Evolutionary conservation across 2,888 invertebrate genomes (phyloP).

Genomic region (Pachymerium ferrugineum): DNA sequence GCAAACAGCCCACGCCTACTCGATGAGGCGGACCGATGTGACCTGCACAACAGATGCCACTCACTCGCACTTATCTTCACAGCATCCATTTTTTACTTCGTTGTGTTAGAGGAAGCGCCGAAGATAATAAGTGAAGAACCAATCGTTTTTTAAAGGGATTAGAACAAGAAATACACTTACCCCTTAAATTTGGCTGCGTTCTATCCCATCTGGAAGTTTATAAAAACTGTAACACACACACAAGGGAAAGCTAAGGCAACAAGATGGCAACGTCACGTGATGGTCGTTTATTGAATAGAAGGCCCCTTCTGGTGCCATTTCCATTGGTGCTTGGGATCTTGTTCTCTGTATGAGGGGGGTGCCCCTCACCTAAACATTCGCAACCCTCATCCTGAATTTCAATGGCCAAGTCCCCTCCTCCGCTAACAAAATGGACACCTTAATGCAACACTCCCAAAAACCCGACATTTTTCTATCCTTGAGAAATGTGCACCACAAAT

Average conservation of each 20-base stretch:
- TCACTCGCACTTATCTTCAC: background rate
- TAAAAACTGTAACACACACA: conserved; percentile 26
- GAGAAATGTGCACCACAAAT: background rate
- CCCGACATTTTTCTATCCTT: conserved; percentile 5
- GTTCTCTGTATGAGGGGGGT: conserved; percentile 14
- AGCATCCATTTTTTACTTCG: background rate
- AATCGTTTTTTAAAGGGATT: background rate
- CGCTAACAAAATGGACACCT: conserved; percentile 21
- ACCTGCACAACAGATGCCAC: background rate
- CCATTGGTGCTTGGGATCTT: conserved; percentile 31
- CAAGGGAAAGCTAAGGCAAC: conserved; percentile 29
- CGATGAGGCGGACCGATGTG: background rate
- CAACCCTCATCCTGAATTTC: conserved; percentile 27
- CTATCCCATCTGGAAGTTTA: conserved; percentile 19
- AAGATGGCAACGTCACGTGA: conserved; percentile 33
- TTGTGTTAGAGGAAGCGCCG: no score
- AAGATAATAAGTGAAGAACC: no score
- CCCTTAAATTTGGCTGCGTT: background rate
- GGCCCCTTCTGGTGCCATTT: conserved; percentile 34
- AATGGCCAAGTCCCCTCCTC: conserved; percentile 15
- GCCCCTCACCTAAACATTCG: conserved; percentile 19
- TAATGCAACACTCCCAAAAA: conserved; percentile 9
- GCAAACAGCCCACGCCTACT: conserved; percentile 16
- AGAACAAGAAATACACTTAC: conserved; percentile 11
- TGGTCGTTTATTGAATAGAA: conserved; percentile 32